Evolutionary conservation across 2,797 vertebrate species (phyloP).

Genomic region (Odontamblyopus rebecca): DNA sequence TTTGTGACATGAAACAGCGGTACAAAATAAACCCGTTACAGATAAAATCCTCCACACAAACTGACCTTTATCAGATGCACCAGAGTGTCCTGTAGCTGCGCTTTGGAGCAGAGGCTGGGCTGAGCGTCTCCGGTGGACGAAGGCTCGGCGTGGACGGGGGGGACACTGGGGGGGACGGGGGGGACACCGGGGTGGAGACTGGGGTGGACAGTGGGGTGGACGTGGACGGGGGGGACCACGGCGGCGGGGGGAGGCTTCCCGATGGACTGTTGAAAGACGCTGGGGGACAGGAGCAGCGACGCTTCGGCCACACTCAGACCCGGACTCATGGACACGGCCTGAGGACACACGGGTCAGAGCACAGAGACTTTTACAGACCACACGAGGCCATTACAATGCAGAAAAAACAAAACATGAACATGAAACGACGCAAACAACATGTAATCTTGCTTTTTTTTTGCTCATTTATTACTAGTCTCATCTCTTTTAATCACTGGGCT

Average conservation of each 20-base stretch:
- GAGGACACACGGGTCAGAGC: background rate
- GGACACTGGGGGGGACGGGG: slow-evolving; percentile 62
- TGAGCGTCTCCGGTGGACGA: slow-evolving; percentile 60
- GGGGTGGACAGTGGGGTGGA: background rate
- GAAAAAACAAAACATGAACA: background rate
- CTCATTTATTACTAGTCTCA: too few species aligned
- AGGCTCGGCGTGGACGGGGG: slow-evolving; percentile 75
- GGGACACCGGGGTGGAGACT: slow-evolving; percentile 34
- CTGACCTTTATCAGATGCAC: slow-evolving; percentile 88
- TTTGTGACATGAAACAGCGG: too few species aligned
- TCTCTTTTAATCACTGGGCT: too few species aligned
- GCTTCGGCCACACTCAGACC: slow-evolving; percentile 73
- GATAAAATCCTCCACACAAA: background rate
- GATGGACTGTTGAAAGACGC: slow-evolving; percentile 88
- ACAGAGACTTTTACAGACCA: background rate
- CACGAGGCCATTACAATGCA: background rate
- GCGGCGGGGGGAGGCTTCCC: slow-evolving; percentile 61
- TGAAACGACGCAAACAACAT: background rate
- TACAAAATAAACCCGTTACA: too few species aligned
- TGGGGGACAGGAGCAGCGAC: slow-evolving; percentile 91
- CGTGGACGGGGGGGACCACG: slow-evolving; percentile 58
- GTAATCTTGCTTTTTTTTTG: too few species aligned
- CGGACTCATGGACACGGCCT: slow-evolving; percentile 79
- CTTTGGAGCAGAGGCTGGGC: slow-evolving; percentile 81
- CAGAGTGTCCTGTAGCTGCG: slow-evolving; percentile 90